Evolutionary conservation across 2,797 vertebrate genomes (phyloP), one percentile per base, ranked within the genome.

Genomic region (Enteromius fasciolatus): DNA sequence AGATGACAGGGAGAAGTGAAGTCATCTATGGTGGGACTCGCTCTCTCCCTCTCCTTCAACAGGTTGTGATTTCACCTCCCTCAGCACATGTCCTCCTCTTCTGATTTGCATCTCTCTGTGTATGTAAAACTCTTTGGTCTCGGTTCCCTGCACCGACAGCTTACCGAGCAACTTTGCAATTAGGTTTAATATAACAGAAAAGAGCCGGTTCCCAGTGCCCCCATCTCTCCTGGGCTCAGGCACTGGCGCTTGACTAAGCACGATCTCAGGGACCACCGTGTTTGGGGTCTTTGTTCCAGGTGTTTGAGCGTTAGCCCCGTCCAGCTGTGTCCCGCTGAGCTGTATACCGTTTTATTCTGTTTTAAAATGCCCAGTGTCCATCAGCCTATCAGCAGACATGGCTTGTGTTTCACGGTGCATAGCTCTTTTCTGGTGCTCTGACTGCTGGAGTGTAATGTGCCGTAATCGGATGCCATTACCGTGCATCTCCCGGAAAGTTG

Each of bases 361-460:
- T 93, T 90, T 91, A 92, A 93, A 91, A 93, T 91, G 90, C 88
- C 90, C 91, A 90, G 90, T 93, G 92, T 93, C 90, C 89, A 88
- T 87, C 63, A 84, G 69, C 86, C 85, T 91, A 91, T 92, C 92
- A 93, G 90, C 90, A 88, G 90, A 89, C 85, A 78, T 68, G 84
- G 88, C 92, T 91, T 91, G 92, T 91, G 90, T 93, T 94, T 94
- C 90, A 93, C 93, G 92, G 90, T 88, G 39, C 87, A 89, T 91
- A 91, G 89, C 92, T 50, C 0, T 18, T 69, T 31, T 18, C 61
- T 63, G 61, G 61, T 31, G 61, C 61, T 31, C 28, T 25, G 23
- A 28, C 23, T 61, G 59, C 59, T 61, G 59, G 18, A 28, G 68
- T 14, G 2, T 10, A 25, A 48, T 17, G 41, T 46, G 59, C 59